These are phyloP conservation scores for Cheilosia scutellata DNA, from an alignment of 2,888 invertebrate genomes.

Conservation along the genomic window DNA sequence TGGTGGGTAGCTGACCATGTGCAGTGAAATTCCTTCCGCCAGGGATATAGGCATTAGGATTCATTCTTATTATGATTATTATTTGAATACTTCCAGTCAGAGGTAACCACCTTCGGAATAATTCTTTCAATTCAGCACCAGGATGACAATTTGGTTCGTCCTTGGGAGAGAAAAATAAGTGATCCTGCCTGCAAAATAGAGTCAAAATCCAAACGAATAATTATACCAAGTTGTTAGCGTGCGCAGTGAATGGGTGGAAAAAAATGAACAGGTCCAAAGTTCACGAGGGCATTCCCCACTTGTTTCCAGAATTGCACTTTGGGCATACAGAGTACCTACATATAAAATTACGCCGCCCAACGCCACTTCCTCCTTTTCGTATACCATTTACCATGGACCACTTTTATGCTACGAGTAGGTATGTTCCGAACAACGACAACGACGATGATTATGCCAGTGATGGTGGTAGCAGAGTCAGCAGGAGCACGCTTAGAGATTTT, in stretches of 20 bases:
- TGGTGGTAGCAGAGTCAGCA: slow-evolving; percentile 38
- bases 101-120: slow-evolving; percentile 18
- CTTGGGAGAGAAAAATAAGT: slow-evolving; percentile 1
- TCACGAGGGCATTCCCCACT: slow-evolving; percentile 51
- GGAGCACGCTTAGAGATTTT: slow-evolving; percentile 37
- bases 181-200: slow-evolving; percentile 26
- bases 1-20: slow-evolving; percentile 6
- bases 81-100: slow-evolving; percentile 53
- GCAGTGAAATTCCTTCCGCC: slow-evolving; percentile 18
- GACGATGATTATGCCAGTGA: background rate
- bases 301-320: slow-evolving; percentile 68
- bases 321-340: slow-evolving; percentile 54
- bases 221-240: slow-evolving; percentile 49
- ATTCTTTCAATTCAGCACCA: slow-evolving; percentile 23
- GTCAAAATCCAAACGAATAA: slow-evolving; percentile 44
- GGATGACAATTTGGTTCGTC: slow-evolving; percentile 44
- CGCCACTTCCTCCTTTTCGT: background rate
- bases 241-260: slow-evolving; percentile 39
- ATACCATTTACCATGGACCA: slow-evolving; percentile 34
- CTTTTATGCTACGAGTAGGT: slow-evolving; percentile 15
- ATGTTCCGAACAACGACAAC: slow-evolving; percentile 17
- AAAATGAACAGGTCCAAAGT: slow-evolving; percentile 51
- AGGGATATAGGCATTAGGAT: slow-evolving; percentile 14
- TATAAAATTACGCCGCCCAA: slow-evolving; percentile 34
- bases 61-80: slow-evolving; percentile 63